A percentile compares a stretch with the other conserved stretches of the same genome.
Conservation (phyloP, 1,140 invertebrate species). For the Drosophila neocordata region DNA sequence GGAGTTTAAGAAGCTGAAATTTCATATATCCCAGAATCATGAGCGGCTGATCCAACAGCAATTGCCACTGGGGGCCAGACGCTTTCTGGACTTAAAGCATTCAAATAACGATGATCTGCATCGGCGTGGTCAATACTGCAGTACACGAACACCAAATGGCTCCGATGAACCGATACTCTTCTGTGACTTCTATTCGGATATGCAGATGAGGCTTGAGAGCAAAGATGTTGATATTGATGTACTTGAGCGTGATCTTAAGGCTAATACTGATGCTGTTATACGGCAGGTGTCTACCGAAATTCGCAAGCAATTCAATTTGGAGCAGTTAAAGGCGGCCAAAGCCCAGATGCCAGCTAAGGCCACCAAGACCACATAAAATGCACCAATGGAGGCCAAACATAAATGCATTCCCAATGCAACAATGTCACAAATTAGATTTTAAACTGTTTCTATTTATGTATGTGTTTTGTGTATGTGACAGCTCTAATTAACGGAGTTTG, state of each 20-base stretch:
- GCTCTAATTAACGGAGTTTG: slow-evolving; percentile 5
- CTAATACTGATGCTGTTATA: slow-evolving; percentile 73
- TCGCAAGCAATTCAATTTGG: slow-evolving; percentile 70
- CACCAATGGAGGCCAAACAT: not conserved
- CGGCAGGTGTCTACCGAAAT: slow-evolving; percentile 73
- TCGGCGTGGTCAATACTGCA: slow-evolving; percentile 78
- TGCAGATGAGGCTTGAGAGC: slow-evolving; percentile 80
- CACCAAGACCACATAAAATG: slow-evolving; percentile 50
- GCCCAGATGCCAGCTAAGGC: slow-evolving; percentile 64
- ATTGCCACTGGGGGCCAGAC: slow-evolving; percentile 64
- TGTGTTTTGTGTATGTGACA: slow-evolving; percentile 9
- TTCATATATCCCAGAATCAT: slow-evolving; percentile 69
- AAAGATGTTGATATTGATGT: slow-evolving; percentile 77
- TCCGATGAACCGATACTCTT: slow-evolving; percentile 80
- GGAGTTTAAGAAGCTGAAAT: slow-evolving; percentile 75
- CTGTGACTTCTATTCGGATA: slow-evolving; percentile 81
- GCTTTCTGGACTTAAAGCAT: slow-evolving; percentile 36
- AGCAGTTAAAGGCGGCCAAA: slow-evolving; percentile 72
- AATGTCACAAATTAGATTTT: slow-evolving; percentile 56
- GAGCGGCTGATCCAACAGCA: slow-evolving; percentile 77
- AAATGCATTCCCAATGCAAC: slow-evolving; percentile 43
- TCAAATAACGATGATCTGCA: slow-evolving; percentile 68
- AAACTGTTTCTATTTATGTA: slow-evolving; percentile 24
- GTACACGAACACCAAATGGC: slow-evolving; percentile 62
- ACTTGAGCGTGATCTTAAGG: slow-evolving; percentile 71